A percentile compares a stretch with the other conserved stretches of the same genome.
Evolutionary conservation across 1,140 invertebrate species (phyloP).

Genomic region (Drosophila jambulina): DNA sequence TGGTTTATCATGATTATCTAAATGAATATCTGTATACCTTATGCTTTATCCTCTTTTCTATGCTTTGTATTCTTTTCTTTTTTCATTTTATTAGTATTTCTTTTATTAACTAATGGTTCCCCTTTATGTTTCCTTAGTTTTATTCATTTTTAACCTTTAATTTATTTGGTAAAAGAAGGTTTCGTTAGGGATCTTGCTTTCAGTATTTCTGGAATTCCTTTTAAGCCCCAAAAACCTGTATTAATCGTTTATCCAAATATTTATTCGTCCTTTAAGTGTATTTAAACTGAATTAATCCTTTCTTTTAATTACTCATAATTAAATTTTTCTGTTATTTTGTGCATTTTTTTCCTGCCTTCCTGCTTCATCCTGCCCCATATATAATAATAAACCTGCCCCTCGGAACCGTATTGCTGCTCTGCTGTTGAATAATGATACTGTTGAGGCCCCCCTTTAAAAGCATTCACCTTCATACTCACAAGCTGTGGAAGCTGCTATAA

Average conservation of each 20-base stretch:
- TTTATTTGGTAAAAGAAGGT: not conserved
- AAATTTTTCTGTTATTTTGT: not conserved
- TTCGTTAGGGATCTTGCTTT: not conserved
- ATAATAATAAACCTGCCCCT: not conserved
- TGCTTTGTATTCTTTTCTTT: not conserved
- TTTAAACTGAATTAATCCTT: not conserved
- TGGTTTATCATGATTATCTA: not conserved
- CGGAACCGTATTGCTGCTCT: slow-evolving; percentile 21
- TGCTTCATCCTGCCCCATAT: not conserved
- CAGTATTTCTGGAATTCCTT: not conserved
- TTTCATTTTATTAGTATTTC: not conserved
- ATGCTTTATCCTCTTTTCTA: not conserved
- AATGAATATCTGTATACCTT: not conserved
- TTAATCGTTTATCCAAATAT: not conserved
- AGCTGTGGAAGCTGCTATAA: slow-evolving; percentile 33
- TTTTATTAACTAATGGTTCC: not conserved
- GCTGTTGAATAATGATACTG: slow-evolving; percentile 7
- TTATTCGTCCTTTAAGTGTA: not conserved
- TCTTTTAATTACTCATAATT: not conserved
- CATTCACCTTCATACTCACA: slow-evolving; percentile 19
- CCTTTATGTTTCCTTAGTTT: not conserved
- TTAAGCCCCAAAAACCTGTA: not conserved
- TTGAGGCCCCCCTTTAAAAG: not conserved
- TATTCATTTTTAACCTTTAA: not conserved
- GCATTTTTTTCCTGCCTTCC: not conserved